Evolutionary conservation across 92 coral and sea anemone species (phyloP), one percentile per base, ranked within the genome.

Genomic region (Phenganax stokvisi): DNA sequence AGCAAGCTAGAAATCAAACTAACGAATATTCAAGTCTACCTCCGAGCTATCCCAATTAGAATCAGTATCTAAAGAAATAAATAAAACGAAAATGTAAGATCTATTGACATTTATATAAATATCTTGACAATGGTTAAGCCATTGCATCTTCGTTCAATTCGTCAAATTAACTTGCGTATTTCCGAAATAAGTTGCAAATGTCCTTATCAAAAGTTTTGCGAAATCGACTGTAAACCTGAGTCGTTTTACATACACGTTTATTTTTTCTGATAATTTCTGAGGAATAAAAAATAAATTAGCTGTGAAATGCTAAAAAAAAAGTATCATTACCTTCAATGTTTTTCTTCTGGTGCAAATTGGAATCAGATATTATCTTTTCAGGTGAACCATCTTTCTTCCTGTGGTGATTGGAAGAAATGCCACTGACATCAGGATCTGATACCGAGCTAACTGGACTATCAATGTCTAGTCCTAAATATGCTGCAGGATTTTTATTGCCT

Each of bases 41-140:
- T 93, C 97, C 1, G 97, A 89, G 52, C 92, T 87, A 80, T 93
- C 98, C 98, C 98, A 93, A 20, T 89, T 93, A 0, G 98, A 91
- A 74, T 89, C 98, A 77, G 85, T 64, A 29, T 79, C 83, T 80
- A 80, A 16, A 54, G 60, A 76, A 83, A 37, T 37, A 37, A 37
- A 37, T 37, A 37, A 1, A 37, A 5, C 2, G 47, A 37, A 20
- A 37, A 2, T 37, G 47, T 37, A 37, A 37, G 47, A 37, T 5
- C 2, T 1, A 37, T 37, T 5, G 47, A 37, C 47, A 37, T 37
- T 72, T 54, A 37, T 67, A 67, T 16, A 67, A 37, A 37, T 37
- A 37, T 37, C 47, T 37, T 37, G 5, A 0, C 47, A 37, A 37
- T 5, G 3, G 47, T 37, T 37, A 0, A 37, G 47, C 47, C 47